Percentiles rank a stretch among this genome's conserved stretches.
Conservation (phyloP, 2,888 invertebrate species). For the Omphaloscelis lunosa region DNA sequence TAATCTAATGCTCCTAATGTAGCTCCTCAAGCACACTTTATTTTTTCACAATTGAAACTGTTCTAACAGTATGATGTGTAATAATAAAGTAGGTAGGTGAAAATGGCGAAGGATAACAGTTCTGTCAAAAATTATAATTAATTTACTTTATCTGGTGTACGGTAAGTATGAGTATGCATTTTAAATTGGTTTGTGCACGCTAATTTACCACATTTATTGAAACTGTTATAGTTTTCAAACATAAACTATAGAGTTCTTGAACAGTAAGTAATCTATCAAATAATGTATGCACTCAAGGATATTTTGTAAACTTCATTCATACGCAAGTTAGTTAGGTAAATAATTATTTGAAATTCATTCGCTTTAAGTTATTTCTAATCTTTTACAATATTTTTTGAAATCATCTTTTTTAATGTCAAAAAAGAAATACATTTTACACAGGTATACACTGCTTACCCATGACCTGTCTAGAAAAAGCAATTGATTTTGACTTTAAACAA, state of each 20-base stretch:
- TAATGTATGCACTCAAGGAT: slow-evolving; percentile 52
- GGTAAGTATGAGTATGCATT: slow-evolving; percentile 60
- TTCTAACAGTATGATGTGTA: slow-evolving; percentile 24
- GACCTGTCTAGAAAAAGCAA: neutral
- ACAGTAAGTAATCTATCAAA: slow-evolving; percentile 7
- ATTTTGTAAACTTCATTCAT: slow-evolving; percentile 28
- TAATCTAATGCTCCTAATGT: neutral
- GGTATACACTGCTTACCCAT: neutral
- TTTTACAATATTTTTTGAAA: neutral
- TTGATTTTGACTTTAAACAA: neutral
- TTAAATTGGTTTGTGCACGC: slow-evolving; percentile 34
- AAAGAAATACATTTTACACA: neutral
- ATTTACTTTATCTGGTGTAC: slow-evolving; percentile 65
- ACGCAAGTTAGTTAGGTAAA: neutral
- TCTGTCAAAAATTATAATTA: slow-evolving; percentile 75
- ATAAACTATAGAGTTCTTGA: slow-evolving; percentile 9
- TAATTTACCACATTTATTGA: slow-evolving; percentile 21
- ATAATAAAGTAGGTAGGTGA: slow-evolving; percentile 71
- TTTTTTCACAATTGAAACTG: slow-evolving; percentile 9
- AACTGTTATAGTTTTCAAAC: slow-evolving; percentile 10
- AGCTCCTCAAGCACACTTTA: neutral
- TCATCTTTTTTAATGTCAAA: neutral
- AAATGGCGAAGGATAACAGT: slow-evolving; percentile 79
- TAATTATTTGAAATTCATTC: neutral
- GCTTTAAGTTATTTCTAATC: neutral